Base-by-base conservation (phyloP, 2,888 invertebrate genomes). In the Pyrochroa serraticornis region DNA sequence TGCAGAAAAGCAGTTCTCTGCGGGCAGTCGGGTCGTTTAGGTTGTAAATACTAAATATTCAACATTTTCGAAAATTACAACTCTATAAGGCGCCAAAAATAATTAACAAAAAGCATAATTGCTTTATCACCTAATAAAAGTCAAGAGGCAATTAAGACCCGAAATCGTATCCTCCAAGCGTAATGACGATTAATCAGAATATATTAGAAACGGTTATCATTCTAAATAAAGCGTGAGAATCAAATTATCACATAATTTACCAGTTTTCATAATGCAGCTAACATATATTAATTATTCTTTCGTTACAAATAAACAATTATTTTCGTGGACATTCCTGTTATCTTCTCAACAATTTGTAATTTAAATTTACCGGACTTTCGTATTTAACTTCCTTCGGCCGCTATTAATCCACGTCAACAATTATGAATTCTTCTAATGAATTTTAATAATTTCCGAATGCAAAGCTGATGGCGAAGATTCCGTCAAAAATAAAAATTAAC, bases 211-310 rank as follows among this genome's bases (percentile, higher is more conserved):
- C 12, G 33, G 22, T 8, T 31, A 13, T 32, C 43, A 45, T 37
- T 52, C 34, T 39, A 52, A 37, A 12, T 34, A 37, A 44, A 12
- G 34, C 44, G 56, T 56, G 56, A 56, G 56, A 56, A 44, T 49
- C 32, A 49, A 55, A 55, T 55, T 55, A 55, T 43, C 55, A 55
- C 55, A 32, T 55, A 49, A 49, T 55, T 48, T 44, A 51, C 45
- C 37, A 9, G 43, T 35, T 32, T 31, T 22, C 42, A 41, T 30
- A 36, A 37, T 44, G 36, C 35, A 22, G 7, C 9, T 35, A 36
- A 51, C 42, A 33, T 35, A 51, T 51, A 43, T 51, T 44, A 52
- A 52, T 52, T 45, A 52, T 52, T 30, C 38, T 52, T 52, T 52
- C 36, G 39, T 45, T 52, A 44, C 34, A 52, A 52, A 52, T 44